phyloP scores from a whole-genome alignment of 2,888 invertebrate genomes.

The Caenorhabditis imperialis region DNA sequence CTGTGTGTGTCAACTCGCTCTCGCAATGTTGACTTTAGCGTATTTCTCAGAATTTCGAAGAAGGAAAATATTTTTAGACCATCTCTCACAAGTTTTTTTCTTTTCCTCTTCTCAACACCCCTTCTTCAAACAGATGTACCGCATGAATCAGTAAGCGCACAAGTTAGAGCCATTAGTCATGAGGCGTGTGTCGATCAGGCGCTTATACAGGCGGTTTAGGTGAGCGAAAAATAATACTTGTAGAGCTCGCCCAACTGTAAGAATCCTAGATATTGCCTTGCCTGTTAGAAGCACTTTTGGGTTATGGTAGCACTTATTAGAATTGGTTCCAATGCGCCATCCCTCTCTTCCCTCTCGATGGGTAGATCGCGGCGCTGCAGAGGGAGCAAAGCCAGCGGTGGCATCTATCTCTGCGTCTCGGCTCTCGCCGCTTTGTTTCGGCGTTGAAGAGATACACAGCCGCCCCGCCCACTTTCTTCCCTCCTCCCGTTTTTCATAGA shows the following conservation, averaged over 20 bases:
- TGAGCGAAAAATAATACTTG: too few species aligned
- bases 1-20: constrained; percentile 40
- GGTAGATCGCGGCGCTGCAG: constrained; percentile 1
- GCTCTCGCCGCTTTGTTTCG: constrained; percentile 13
- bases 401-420: constrained; percentile 12
- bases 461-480: constrained; percentile 34
- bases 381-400: constrained; percentile 21
- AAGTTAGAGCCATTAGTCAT: constrained; percentile 19
- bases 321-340: not conserved
- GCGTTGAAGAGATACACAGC: constrained; percentile 10
- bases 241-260: too few species aligned
- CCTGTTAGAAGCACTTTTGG: too few species aligned
- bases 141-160: constrained; percentile 29
- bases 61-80: constrained; percentile 34
- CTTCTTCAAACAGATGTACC: constrained; percentile 2
- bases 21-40: constrained; percentile 40
- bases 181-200: constrained; percentile 25
- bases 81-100: too few species aligned
- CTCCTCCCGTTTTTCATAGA: constrained; percentile 4
- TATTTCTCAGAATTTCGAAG: constrained; percentile 44
- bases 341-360: not conserved
- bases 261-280: too few species aligned
- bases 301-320: too few species aligned
- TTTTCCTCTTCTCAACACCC: not conserved
- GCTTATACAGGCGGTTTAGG: constrained; percentile 7